Evolutionary conservation across 2,797 vertebrate genomes (phyloP), one percentile per base, ranked within the genome.

Genomic region (Pelobates cultripes): DNA sequence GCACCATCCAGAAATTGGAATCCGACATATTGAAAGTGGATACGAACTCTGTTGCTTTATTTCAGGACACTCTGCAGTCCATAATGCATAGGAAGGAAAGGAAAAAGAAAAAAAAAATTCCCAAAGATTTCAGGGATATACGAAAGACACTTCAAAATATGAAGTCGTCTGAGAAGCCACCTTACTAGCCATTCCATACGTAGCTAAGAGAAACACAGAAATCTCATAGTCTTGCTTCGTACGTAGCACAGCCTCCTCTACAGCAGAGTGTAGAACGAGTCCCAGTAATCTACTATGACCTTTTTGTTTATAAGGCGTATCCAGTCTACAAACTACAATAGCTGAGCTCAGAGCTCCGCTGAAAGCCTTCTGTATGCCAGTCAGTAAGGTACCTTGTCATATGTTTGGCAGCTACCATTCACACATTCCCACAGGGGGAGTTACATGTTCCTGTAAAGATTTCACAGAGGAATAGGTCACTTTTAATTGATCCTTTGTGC

Each of bases 401-500:
- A 93, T 96, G 94, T 94, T 94, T 91, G 95, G 95, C 92, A 94
- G 89, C 92, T 95, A 96, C 94, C 95, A 95, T 93, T 95, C 87
- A 87, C 87, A 85, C 89, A 91, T 88, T 91, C 88, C 85, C 84
- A 87, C 70, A 6, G 70, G 88, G 86, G 88, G 89, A 72, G 17
- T 47, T 80, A 71, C 41, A 10, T 75, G 82, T 47, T 84, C 67
- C 57, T 80, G 77, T 67, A 71, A 76, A 70, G 57, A 57, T 53
- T 75, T 73, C 76, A 69, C 43, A 6, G 3, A 79, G 77, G 66
- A 75, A 84, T 81, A 72, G 85, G 85, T 85, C 63, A 61, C 85
- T 87, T 87, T 87, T 72, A 86, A 81, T 78, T 79, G 79, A 78
- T 51, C 67, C 79, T 78, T 51, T 80, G 77, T 82, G 83, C 69